Base-by-base conservation (phyloP, 2,888 invertebrate genomes). In the Epinotia brunnichana region DNA sequence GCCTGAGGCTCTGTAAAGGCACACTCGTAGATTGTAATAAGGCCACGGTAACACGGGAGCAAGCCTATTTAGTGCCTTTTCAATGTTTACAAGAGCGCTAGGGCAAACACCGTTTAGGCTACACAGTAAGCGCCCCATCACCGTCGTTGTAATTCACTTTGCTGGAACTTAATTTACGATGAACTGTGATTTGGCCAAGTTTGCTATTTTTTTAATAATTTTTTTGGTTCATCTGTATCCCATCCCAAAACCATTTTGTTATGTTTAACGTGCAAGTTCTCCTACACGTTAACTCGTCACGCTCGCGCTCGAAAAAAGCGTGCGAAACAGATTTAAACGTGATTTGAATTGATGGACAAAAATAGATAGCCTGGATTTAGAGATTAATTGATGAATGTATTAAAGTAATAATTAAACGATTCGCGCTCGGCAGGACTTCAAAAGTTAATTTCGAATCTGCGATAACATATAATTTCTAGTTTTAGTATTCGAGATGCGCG, bases 21-120 rank as follows among this genome's bases (percentile, higher is more conserved):
- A 85, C 44, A 74, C 87, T 87, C 85, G 81, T 85, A 85, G 85
- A 84, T 86, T 88, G 89, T 90, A 90, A 89, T 89, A 90, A 90
- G 88, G 86, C 85, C 85, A 85, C 81, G 80, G 87, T 83, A 83
- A 84, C 85, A 83, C 82, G 78, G 57, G 48, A 79, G 81, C 63
- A 53, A 41, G 66, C 70, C 56, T 74, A 60, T 69, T 69, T 64
- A 69, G 63, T 61, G 66, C 64, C 44, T 85, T 87, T 87, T 87
- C 85, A 86, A 82, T 86, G 85, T 87, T 66, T 83, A 83, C 83
- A 81, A 79, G 78, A 77, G 81, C 80, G 81, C 77, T 77, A 79
- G 76, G 10, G 56, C 35, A 68, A 67, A 72, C 67, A 72, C 53
- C 60, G 56, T 67, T 67, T 59, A n/a, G 54, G 19, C 21, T 61